Percentiles rank a stretch among this genome's conserved stretches.
Conservation (phyloP, 2,888 invertebrate genomes). For the Trachelus stipa region DNA sequence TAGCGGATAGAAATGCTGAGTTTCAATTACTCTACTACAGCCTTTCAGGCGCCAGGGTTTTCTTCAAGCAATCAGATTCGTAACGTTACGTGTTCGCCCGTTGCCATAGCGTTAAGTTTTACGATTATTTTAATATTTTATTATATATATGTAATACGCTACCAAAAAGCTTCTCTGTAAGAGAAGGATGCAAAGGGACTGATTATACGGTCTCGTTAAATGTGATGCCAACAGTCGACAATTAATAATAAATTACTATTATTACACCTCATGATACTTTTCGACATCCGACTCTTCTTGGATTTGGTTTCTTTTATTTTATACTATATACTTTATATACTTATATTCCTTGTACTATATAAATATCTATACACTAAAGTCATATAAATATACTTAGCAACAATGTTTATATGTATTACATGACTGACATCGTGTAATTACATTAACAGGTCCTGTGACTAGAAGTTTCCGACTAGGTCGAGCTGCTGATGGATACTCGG, state of each 20-base stretch:
- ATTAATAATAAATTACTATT: background rate
- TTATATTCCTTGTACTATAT: background rate
- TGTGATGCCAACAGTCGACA: background rate
- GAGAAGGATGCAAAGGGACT: background rate
- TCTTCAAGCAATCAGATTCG: slow-evolving; percentile 77
- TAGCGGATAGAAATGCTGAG: slow-evolving; percentile 72
- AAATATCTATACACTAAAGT: background rate
- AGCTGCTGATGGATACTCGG: background rate
- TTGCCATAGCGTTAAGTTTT: background rate
- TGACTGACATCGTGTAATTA: background rate
- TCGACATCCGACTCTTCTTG: background rate
- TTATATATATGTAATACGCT: background rate
- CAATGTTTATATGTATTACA: slow-evolving; percentile 2
- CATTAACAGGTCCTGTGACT: background rate
- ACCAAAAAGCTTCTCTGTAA: background rate
- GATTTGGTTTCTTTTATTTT: background rate
- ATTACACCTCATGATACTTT: background rate
- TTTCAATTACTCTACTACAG: slow-evolving; percentile 92
- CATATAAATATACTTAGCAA: background rate
- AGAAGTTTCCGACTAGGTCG: background rate
- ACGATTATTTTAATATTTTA: background rate
- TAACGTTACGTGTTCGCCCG: slow-evolving; percentile 12
- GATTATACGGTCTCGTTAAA: background rate
- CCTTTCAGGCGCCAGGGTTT: slow-evolving; percentile 93
- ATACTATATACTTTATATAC: background rate